These are phyloP conservation scores for Lindbergichthys nudifrons DNA, from an alignment of 2,797 vertebrate genomes.

Conservation along the genomic window DNA sequence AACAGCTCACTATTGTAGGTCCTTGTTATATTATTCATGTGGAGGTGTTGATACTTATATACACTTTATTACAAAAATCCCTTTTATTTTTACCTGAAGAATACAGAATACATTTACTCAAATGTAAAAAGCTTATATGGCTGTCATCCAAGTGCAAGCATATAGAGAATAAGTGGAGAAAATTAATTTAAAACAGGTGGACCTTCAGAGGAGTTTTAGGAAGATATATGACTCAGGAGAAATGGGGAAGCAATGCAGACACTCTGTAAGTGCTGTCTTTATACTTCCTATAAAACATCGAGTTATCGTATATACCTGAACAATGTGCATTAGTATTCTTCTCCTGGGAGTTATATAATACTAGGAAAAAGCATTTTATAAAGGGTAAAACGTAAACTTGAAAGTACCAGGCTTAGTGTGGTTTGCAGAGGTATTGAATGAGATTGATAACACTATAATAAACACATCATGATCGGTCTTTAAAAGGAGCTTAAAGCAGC, in stretches of 20 bases:
- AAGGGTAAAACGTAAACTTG: too few relatives aligned
- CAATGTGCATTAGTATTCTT: too few relatives aligned
- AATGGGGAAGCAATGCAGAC: not conserved
- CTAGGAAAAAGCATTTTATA: too few relatives aligned
- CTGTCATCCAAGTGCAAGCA: not conserved
- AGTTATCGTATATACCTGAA: too few relatives aligned
- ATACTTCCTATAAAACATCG: not conserved
- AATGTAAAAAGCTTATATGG: not conserved
- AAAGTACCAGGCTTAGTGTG: too few relatives aligned
- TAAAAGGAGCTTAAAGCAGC: too few relatives aligned
- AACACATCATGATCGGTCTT: too few relatives aligned
- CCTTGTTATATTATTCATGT: not conserved
- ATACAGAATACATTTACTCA: not conserved
- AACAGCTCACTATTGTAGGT: not conserved
- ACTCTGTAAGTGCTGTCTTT: not conserved
- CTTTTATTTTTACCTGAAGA: too few relatives aligned
- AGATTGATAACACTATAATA: too few relatives aligned
- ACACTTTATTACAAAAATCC: too few relatives aligned
- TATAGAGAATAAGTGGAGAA: not conserved
- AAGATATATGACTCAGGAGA: constrained; percentile 22
- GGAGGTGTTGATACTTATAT: not conserved
- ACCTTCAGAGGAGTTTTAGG: constrained; percentile 12
- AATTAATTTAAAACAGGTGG: constrained; percentile 18
- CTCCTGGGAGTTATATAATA: too few relatives aligned
- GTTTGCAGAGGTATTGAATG: too few relatives aligned